Percentiles rank a stretch among this genome's conserved stretches.
phyloP scores from a whole-genome alignment of 2,888 invertebrate genomes.

The Cosmia trapezina region DNA sequence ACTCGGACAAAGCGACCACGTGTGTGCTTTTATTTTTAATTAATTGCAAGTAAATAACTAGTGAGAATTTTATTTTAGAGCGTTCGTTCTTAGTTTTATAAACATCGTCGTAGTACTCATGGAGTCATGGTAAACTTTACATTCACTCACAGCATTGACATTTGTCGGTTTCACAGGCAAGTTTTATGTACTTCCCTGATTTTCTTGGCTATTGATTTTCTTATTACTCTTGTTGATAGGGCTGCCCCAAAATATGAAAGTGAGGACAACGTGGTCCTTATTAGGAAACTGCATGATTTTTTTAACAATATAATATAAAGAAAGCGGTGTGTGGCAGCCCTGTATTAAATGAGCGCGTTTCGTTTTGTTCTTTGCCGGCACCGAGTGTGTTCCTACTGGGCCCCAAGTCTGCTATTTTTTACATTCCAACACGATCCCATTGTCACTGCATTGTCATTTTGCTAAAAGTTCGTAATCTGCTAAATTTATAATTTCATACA shows the following conservation, averaged over 20 bases:
- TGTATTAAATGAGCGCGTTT: slow-evolving; percentile 11
- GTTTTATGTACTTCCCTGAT: not conserved
- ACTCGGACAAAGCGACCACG: not conserved
- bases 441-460: no score
- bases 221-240: no score
- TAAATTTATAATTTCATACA: no score
- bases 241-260: not conserved
- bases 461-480: no score
- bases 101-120: not conserved
- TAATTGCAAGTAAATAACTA: slow-evolving; percentile 3
- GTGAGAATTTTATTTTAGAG: slow-evolving; percentile 1
- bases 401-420: no score
- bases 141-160: not conserved
- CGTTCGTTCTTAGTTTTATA: not conserved
- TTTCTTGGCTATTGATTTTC: no score
- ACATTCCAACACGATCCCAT: no score
- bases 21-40: slow-evolving; percentile 9
- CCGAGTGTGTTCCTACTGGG: not conserved
- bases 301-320: not conserved
- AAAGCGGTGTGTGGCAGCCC: slow-evolving; percentile 10
- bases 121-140: not conserved
- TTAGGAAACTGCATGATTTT: not conserved
- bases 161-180: not conserved
- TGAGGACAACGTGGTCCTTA: not conserved
- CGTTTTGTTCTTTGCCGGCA: slow-evolving; percentile 30